Base-by-base conservation (phyloP, 30 jellyfish, hydroid and myxozoan species). In the Aurelia aurita region DNA sequence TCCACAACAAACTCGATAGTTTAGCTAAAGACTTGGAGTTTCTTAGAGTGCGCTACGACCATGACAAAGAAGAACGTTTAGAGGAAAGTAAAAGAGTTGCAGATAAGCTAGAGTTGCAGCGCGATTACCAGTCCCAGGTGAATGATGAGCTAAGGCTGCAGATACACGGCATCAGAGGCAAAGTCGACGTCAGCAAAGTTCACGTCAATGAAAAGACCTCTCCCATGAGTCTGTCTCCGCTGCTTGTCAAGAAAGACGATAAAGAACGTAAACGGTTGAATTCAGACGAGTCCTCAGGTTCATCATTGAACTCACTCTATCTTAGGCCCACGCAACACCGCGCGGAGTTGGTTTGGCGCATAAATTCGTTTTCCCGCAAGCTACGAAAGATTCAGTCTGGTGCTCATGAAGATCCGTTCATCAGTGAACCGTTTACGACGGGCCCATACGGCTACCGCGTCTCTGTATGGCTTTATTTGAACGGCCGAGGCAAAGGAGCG, bases 401-500 rank as follows among this genome's bases (percentile, higher is more conserved):
- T 18, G 87, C 91, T 32, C 90, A 89, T 73, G 99, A 94, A 11
- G 99, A 94, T 44, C 99, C 99, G 45, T 89, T 78, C 74, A 85
- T 96, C 19, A 89, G 98, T 58, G 99, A 94, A 35, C 95, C 99
- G 35, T 94, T 94, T 65, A 77, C 92, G 27, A 88, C 99, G 26
- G 99, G 97, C 16, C 97, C 97, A 61, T 79, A 77, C 80, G 99
- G 99, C 3, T 94, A 94, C 84, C 95, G 99, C 5, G 91, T 94
- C 28, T 88, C 99, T 27, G 87, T 89, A 8, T 94, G 99, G 99
- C 89, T 90, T 3, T 94, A 94, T 64, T 73, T 94, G 71, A 94
- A 94, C 83, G 99, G 99, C 58, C 95, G 99, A 15, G 99, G 99
- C 58, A 94, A 94, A 65, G 95, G 97, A 21, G 91, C 92, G 21